Base-by-base conservation (phyloP, 2,113 vertebrate species). In the Reinhardtius hippoglossoides region DNA sequence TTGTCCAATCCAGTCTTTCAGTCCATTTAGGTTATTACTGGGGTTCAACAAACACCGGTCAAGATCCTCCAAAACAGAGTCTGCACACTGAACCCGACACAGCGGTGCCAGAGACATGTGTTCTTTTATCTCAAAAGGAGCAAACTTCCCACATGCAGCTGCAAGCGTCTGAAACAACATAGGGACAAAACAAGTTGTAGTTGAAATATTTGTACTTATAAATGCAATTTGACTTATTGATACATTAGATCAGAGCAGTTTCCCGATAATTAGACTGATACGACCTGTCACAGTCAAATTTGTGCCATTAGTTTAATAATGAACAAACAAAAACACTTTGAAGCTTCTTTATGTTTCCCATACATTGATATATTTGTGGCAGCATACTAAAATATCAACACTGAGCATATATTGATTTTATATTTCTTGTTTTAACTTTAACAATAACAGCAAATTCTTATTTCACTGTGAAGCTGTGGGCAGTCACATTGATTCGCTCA, bases 41-140 rank as follows among this genome's bases (percentile, higher is more conserved):
- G 97, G 97, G 5, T 92, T 79, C 0, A 18, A 72, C 23, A 99
- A 93, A 81, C 94, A 95, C 20, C 55, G 89, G 78, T 99, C 97
- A 31, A 99, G 86, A 52, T 92, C 95, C 0, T 96, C 95, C 0
- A 96, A 87, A 72, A 82, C 81, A 0, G 94, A 94, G 1, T 95
- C 95, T 9, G 96, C 95, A 67, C 94, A 94, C 52, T 91, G 76
- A 0, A 96, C 93, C 0, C 98, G 96, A 42, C 88, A 95, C 40
- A 95, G 89, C 0, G 98, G 98, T 9, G 98, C 97, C 2, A 99
- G 85, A 57, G 88, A 91, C 97, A 99, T 99, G 90, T 98, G 95
- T 77, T 96, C 96, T 88, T 96, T 99, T 21, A 99, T 98, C 78
- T 99, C 98, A 91, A 99, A 99, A 2, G 98, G 98, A 67, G 98